phyloP scores from a whole-genome alignment of 1,140 invertebrate species.

The Apolygus lucorum region DNA sequence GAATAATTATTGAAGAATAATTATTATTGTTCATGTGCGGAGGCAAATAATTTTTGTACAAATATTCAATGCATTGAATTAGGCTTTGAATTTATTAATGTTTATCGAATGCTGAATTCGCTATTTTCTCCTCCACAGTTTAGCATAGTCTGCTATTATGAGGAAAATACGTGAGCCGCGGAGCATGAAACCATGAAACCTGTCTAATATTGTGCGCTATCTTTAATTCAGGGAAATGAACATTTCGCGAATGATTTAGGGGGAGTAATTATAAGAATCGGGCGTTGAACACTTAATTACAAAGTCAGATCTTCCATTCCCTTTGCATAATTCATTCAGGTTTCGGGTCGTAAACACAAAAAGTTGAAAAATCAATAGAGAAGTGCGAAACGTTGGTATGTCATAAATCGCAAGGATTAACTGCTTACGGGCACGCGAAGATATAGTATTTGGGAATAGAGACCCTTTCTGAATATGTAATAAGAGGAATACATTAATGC shows the following conservation, averaged over 20 bases:
- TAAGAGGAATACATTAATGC: neutral
- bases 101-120: no score
- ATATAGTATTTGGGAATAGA: constrained; percentile 9
- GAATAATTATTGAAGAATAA: no score
- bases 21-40: no score
- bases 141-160: no score
- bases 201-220: no score
- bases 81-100: no score
- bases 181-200: no score
- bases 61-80: no score
- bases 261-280: neutral
- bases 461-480: constrained; percentile 12
- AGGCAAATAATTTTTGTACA: no score
- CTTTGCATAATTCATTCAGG: constrained; percentile 9
- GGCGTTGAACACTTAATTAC: constrained; percentile 8
- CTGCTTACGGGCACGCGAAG: constrained; percentile 10
- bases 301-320: constrained; percentile 8
- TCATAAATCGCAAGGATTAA: constrained; percentile 11
- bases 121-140: no score
- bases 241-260: constrained; percentile 1
- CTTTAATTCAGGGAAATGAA: neutral
- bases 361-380: constrained; percentile 9
- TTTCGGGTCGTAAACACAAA: constrained; percentile 4
- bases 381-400: constrained; percentile 9
- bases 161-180: no score